Conservation (phyloP, 2,888 invertebrate species). For the Himalopsyche tibetana region DNA sequence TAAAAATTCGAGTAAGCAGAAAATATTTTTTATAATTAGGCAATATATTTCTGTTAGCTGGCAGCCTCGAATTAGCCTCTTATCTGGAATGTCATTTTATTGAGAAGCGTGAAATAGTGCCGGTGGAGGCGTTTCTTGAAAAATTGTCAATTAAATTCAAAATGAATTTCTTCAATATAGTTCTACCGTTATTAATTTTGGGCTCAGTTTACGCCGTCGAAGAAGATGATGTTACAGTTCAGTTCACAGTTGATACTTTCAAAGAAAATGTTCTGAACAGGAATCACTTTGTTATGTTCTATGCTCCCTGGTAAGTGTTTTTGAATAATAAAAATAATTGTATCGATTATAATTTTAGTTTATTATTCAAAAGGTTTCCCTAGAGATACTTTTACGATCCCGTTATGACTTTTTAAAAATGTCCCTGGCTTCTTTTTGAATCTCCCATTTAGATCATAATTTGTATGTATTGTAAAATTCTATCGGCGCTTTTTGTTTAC, state of each 20-base stretch:
- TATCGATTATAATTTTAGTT: neutral
- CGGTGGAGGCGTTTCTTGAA: slow-evolving; percentile 55
- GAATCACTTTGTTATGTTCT: slow-evolving; percentile 65
- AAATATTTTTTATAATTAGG: too few species aligned
- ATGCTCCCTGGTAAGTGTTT: slow-evolving; percentile 63
- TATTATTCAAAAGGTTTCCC: neutral
- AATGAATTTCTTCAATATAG: slow-evolving; percentile 48
- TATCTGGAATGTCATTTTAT: slow-evolving; percentile 52
- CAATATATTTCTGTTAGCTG: neutral
- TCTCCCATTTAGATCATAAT: too few species aligned
- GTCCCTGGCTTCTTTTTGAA: too few species aligned
- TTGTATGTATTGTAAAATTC: too few species aligned
- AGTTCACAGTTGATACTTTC: slow-evolving; percentile 55
- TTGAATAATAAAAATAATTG: slow-evolving; percentile 10
- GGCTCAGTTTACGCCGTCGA: slow-evolving; percentile 56
- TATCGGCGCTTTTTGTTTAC: neutral
- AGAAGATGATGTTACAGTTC: slow-evolving; percentile 52
- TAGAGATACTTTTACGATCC: neutral
- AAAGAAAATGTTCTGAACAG: slow-evolving; percentile 57
- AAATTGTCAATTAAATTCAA: slow-evolving; percentile 17
- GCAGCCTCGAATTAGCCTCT: neutral
- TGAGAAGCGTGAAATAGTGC: slow-evolving; percentile 37
- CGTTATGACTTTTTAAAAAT: too few species aligned
- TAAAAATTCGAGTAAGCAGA: too few species aligned
- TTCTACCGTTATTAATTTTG: slow-evolving; percentile 49